A percentile compares a stretch with the other conserved stretches of the same genome.
These are phyloP conservation scores for Schizotus pectinicornis DNA, from an alignment of 2,888 invertebrate species.

Conservation along the genomic window DNA sequence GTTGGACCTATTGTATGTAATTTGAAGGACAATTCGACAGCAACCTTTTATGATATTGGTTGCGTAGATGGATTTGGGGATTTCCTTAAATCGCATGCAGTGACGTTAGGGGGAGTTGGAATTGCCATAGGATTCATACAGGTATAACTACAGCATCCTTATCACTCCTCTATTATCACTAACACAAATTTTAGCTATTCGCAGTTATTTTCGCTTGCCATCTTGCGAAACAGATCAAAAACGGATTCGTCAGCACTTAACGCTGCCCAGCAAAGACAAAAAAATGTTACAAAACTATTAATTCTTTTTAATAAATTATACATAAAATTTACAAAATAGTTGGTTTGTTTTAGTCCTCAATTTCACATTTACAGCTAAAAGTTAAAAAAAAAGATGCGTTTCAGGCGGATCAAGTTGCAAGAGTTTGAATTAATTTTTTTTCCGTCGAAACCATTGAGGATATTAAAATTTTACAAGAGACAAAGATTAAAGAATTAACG, in stretches of 20 bases:
- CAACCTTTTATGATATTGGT: slow-evolving; percentile 63
- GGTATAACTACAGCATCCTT: slow-evolving; percentile 61
- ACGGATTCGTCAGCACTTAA: slow-evolving; percentile 45
- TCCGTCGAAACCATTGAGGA: too few species aligned
- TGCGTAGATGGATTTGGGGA: slow-evolving; percentile 70
- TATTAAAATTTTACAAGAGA: too few species aligned
- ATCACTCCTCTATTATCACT: background rate
- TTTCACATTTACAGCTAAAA: too few species aligned
- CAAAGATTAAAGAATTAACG: too few species aligned
- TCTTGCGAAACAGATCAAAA: slow-evolving; percentile 74
- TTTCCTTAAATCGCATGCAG: slow-evolving; percentile 73
- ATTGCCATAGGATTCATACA: slow-evolving; percentile 85
- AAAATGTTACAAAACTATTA: too few species aligned
- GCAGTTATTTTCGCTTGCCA: slow-evolving; percentile 92
- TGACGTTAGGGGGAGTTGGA: slow-evolving; percentile 80
- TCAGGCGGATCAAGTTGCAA: too few species aligned
- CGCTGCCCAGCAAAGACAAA: too few species aligned
- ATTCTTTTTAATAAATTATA: too few species aligned
- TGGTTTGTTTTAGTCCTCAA: too few species aligned
- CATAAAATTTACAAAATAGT: too few species aligned
- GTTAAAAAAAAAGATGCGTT: too few species aligned
- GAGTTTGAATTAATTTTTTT: too few species aligned
- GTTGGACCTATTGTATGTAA: slow-evolving; percentile 57
- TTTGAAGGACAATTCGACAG: slow-evolving; percentile 26
- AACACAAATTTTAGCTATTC: slow-evolving; percentile 68